Percentiles rank a stretch among this genome's conserved stretches.
These are phyloP conservation scores for Tanytarsus gracilentus DNA, from an alignment of 2,888 invertebrate species.

Conservation along the genomic window DNA sequence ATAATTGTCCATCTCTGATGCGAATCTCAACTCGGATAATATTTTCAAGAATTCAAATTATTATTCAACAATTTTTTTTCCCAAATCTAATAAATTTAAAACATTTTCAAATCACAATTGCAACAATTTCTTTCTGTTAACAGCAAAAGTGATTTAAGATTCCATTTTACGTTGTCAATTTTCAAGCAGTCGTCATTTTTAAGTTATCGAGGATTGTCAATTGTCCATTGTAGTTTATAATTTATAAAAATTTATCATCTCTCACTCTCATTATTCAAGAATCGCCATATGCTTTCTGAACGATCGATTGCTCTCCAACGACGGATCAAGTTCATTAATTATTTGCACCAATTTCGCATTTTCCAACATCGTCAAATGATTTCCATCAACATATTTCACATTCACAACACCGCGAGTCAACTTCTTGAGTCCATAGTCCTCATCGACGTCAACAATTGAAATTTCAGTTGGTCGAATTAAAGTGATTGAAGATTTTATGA, in stretches of 20 bases:
- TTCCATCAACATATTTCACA: slow-evolving; percentile 59
- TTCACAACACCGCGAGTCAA: slow-evolving; percentile 49
- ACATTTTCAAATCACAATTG: not conserved
- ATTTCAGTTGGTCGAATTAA: slow-evolving; percentile 57
- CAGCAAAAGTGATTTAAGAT: not conserved
- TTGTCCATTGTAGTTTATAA: too few relatives aligned
- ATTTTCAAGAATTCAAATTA: too few relatives aligned
- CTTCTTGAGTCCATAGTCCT: slow-evolving; percentile 58
- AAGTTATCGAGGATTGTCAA: too few relatives aligned
- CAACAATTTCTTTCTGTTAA: not conserved
- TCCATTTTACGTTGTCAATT: too few relatives aligned
- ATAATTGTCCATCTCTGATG: too few relatives aligned
- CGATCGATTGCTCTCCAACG: slow-evolving; percentile 29
- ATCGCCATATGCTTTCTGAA: slow-evolving; percentile 22
- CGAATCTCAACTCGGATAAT: too few relatives aligned
- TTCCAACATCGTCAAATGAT: slow-evolving; percentile 60
- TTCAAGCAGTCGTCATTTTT: too few relatives aligned
- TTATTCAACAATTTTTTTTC: too few relatives aligned
- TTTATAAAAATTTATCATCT: not conserved
- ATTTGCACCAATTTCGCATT: slow-evolving; percentile 54
- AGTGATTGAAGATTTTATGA: slow-evolving; percentile 50
- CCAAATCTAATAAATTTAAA: too few relatives aligned
- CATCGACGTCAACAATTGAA: slow-evolving; percentile 47
- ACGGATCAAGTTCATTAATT: slow-evolving; percentile 47
- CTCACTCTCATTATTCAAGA: not conserved